Percentiles rank a stretch among this genome's conserved stretches.
These are phyloP conservation scores for Atrichornis clamosus DNA, from an alignment of 2,113 vertebrate species.

Conservation along the genomic window DNA sequence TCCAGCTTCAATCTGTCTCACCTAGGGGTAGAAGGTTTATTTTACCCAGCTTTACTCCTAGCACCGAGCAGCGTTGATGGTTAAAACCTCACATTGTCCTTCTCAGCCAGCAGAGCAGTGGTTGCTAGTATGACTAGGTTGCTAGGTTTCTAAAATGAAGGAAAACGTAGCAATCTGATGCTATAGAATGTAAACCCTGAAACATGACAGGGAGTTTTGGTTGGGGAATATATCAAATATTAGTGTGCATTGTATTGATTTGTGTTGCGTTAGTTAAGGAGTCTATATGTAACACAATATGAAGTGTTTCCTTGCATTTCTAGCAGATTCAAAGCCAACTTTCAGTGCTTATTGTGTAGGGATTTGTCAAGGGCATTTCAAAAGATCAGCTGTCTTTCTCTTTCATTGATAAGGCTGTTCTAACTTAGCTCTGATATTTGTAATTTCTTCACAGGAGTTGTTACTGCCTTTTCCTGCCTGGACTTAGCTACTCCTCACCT, in stretches of 20 bases:
- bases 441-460: neutral
- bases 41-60: neutral
- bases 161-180: neutral
- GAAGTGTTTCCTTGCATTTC: neutral
- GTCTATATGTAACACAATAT: neutral
- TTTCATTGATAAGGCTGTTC: neutral
- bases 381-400: neutral
- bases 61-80: accelerated
- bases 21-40: neutral
- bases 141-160: neutral
- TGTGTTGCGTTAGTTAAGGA: neutral
- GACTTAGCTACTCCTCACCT: neutral
- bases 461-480: neutral
- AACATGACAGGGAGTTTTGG: neutral
- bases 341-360: neutral
- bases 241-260: neutral
- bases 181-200: neutral
- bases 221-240: neutral
- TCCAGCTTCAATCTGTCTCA: neutral
- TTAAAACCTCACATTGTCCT: neutral
- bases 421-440: neutral
- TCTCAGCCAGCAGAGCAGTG: neutral
- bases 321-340: neutral
- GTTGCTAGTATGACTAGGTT: neutral
- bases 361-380: neutral